phyloP scores from a whole-genome alignment of 2,888 invertebrate species.

The Tupiocoris notatus region DNA sequence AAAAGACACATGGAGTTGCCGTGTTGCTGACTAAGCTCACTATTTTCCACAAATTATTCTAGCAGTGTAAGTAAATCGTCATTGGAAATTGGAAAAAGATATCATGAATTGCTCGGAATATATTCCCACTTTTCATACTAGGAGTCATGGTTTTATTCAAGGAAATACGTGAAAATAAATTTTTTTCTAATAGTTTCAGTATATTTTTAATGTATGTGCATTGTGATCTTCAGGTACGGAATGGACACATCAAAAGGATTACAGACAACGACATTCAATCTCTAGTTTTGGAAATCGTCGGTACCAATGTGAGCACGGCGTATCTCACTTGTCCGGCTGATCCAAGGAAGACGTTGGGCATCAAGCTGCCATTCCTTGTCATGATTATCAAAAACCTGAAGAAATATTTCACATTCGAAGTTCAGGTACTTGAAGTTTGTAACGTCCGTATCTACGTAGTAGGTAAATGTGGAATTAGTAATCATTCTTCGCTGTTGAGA shows the following conservation, averaged over 20 bases:
- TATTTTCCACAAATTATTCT: no score
- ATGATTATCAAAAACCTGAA: conserved; percentile 94
- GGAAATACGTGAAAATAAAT: no score
- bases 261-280: conserved; percentile 94
- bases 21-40: no score
- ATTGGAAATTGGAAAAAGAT: no score
- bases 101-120: no score
- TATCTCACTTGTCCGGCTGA: conserved; percentile 91
- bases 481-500: no score
- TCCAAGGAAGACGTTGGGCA: conserved; percentile 83
- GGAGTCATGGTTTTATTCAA: no score
- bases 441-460: neutral
- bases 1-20: no score
- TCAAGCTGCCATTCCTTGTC: conserved; percentile 88
- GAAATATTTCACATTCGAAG: conserved; percentile 92
- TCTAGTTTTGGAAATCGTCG: conserved; percentile 86
- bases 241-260: conserved; percentile 92
- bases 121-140: no score
- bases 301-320: conserved; percentile 91
- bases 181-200: no score
- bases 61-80: no score
- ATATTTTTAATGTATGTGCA: neutral
- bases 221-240: conserved; percentile 57
- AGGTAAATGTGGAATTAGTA: no score
- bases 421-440: conserved; percentile 67